phyloP scores from a whole-genome alignment of 2,797 vertebrate species.

The Notamacropus eugenii region DNA sequence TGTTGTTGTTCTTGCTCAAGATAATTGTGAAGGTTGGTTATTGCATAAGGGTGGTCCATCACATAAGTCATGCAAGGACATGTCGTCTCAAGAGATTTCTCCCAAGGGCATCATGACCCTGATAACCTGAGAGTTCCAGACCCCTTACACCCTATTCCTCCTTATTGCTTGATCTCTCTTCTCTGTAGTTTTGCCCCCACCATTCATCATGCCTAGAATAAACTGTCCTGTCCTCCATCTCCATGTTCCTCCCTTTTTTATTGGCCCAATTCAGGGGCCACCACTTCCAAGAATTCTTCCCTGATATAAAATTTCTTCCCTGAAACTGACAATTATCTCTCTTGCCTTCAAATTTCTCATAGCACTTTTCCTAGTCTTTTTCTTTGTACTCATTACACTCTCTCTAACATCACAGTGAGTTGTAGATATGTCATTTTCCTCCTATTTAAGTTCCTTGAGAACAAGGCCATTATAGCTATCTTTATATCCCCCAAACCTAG shows the following conservation, averaged over 20 bases:
- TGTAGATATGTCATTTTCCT: not conserved
- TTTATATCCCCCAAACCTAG: not conserved
- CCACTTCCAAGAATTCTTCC: not conserved
- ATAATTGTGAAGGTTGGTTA: too few species aligned
- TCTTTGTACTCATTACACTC: not conserved
- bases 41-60: too few species aligned
- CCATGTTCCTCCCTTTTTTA: not conserved
- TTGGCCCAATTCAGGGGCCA: not conserved
- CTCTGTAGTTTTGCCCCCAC: not conserved
- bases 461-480: not conserved
- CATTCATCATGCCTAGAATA: not conserved
- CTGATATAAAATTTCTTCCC: not conserved
- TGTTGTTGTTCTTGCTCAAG: too few species aligned
- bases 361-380: not conserved
- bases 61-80: too few species aligned
- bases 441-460: not conserved
- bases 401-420: not conserved
- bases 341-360: not conserved
- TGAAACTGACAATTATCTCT: not conserved
- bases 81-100: too few species aligned
- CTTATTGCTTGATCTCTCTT: not conserved
- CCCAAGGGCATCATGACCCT: too few species aligned
- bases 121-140: too few species aligned
- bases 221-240: not conserved
- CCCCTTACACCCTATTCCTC: not conserved